Conservation (phyloP, 2,888 invertebrate species). For the Drosophila kuntzei region DNA sequence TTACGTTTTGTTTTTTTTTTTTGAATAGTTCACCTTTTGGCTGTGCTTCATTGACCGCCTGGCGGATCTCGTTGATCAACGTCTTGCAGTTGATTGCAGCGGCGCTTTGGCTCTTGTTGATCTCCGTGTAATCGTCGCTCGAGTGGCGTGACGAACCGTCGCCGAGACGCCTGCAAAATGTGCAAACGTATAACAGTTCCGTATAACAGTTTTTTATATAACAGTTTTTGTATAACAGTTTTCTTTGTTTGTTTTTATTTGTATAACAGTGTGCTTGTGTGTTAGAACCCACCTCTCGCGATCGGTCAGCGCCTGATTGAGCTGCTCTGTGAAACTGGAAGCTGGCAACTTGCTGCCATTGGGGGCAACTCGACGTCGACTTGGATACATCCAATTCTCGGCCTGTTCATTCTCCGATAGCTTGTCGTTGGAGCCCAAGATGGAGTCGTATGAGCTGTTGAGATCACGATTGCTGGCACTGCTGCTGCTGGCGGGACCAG, state of each 20-base stretch:
- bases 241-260: neutral
- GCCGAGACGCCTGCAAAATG: conserved; percentile 83
- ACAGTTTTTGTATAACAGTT: conserved; percentile 10
- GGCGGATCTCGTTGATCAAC: conserved; percentile 94
- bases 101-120: conserved; percentile 88
- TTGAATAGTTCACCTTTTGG: conserved; percentile 89
- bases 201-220: conserved; percentile 35
- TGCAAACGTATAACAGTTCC: conserved; percentile 37
- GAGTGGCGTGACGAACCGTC: conserved; percentile 87
- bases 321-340: conserved; percentile 93
- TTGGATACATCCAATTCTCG: conserved; percentile 86
- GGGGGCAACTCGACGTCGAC: conserved; percentile 84
- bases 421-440: conserved; percentile 85
- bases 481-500: conserved; percentile 68
- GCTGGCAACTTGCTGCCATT: conserved; percentile 87
- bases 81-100: conserved; percentile 92
- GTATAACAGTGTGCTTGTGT: conserved; percentile 12
- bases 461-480: conserved; percentile 83
- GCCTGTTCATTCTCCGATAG: conserved; percentile 84
- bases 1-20: conserved; percentile 22
- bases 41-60: conserved; percentile 95
- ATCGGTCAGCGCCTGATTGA: conserved; percentile 94
- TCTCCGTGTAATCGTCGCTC: conserved; percentile 88
- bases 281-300: conserved; percentile 89
- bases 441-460: conserved; percentile 86